Evolutionary conservation across 1,140 invertebrate species (phyloP).

Genomic region (Asobara japonica): DNA sequence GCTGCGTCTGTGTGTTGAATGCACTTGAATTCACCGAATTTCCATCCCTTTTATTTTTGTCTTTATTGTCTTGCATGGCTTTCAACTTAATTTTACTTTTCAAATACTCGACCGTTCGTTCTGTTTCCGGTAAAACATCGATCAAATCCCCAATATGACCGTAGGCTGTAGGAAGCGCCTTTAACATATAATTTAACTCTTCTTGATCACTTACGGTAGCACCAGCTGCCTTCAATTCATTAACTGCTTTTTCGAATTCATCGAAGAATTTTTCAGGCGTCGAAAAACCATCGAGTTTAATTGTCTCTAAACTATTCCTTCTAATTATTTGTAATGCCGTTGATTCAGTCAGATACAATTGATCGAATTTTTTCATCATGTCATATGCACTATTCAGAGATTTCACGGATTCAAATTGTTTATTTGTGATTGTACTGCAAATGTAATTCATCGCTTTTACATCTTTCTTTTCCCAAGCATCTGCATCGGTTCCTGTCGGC

Average conservation of each 20-base stretch:
- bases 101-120: conserved; percentile 24
- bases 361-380: conserved; percentile 47
- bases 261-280: conserved; percentile 39
- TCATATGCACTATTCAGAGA: conserved; percentile 38
- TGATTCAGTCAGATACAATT: conserved; percentile 46
- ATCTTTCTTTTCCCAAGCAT: conserved; percentile 38
- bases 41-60: conserved; percentile 12
- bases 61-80: neutral
- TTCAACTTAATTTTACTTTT: conserved; percentile 29
- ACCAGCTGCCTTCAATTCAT: conserved; percentile 45
- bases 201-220: conserved; percentile 41
- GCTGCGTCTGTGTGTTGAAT: conserved; percentile 23
- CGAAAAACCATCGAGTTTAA: conserved; percentile 42
- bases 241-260: conserved; percentile 47
- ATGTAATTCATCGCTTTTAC: conserved; percentile 45
- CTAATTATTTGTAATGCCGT: conserved; percentile 45
- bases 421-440: conserved; percentile 42
- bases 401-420: conserved; percentile 42
- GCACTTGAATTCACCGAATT: conserved; percentile 23
- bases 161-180: conserved; percentile 41
- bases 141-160: conserved; percentile 51
- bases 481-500: neutral
- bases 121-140: conserved; percentile 15
- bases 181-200: conserved; percentile 54
- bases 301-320: conserved; percentile 40